Percentiles rank a stretch among this genome's conserved stretches.
These are phyloP conservation scores for Ceuthmochares aereus DNA, from an alignment of 2,113 vertebrate species.

Conservation along the genomic window DNA sequence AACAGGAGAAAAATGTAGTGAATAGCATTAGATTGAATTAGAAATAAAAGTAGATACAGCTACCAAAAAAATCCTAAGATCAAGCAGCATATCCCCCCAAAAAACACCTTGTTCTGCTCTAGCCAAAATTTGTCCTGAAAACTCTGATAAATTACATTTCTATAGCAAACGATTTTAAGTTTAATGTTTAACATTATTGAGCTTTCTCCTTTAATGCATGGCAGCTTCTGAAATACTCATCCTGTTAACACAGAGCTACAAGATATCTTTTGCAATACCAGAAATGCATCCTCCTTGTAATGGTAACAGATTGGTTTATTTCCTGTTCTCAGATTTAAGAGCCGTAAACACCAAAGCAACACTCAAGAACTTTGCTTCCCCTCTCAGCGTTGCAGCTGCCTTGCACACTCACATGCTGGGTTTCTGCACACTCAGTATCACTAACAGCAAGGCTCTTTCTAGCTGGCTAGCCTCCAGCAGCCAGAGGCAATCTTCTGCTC, in stretches of 20 bases:
- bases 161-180: background rate
- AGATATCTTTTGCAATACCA: background rate
- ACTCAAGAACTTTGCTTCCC: background rate
- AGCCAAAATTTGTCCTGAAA: fast-evolving
- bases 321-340: background rate
- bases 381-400: fast-evolving
- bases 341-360: fast-evolving
- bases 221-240: background rate
- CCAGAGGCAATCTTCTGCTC: background rate
- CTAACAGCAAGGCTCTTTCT: background rate
- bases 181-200: background rate
- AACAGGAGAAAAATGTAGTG: background rate
- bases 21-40: background rate
- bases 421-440: background rate
- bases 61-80: background rate
- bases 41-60: background rate
- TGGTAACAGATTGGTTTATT: background rate
- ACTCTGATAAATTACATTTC: background rate
- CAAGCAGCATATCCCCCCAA: background rate
- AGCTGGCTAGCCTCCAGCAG: background rate
- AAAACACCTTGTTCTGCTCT: background rate
- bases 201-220: background rate
- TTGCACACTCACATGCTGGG: background rate
- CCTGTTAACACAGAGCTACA: background rate
- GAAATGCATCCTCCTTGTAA: background rate